phyloP scores from a whole-genome alignment of 2,113 vertebrate species.

The Gobio gobio region DNA sequence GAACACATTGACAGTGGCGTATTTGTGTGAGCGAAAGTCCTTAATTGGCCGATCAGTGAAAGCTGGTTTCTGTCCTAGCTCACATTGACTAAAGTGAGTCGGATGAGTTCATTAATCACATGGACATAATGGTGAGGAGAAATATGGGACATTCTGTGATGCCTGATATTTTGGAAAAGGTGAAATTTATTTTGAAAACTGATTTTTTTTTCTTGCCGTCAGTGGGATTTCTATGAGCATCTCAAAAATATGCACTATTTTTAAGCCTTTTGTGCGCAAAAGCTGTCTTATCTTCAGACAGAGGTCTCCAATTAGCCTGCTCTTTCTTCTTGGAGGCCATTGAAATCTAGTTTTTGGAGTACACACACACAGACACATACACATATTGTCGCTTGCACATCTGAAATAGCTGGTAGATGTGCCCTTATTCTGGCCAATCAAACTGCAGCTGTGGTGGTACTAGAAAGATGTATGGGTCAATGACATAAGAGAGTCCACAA shows the following conservation, averaged over 20 bases:
- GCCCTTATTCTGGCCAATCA: not conserved
- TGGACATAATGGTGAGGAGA: conserved; percentile 30
- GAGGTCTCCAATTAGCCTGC: conserved; percentile 60
- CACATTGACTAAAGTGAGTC: conserved; percentile 32
- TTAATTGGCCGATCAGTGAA: conserved; percentile 10
- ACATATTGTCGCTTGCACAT: not conserved
- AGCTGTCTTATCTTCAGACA: conserved; percentile 48
- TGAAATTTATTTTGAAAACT: conserved; percentile 52
- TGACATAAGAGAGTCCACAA: not conserved
- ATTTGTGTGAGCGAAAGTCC: not conserved
- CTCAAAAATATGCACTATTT: conserved; percentile 46
- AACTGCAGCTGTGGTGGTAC: not conserved
- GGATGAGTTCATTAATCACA: conserved; percentile 46
- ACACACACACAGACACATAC: not conserved
- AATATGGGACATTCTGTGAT: conserved; percentile 53
- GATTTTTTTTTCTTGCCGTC: not conserved
- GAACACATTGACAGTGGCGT: not conserved
- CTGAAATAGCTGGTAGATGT: not conserved
- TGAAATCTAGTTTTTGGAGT: conserved; percentile 39
- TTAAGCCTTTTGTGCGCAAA: conserved; percentile 19
- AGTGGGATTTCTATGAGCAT: conserved; percentile 29
- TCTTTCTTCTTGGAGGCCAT: conserved; percentile 46
- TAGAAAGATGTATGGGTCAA: not conserved
- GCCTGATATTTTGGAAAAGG: conserved; percentile 55
- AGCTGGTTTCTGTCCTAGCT: conserved; percentile 10